phyloP scores from a whole-genome alignment of 1,140 invertebrate species.

The Drosophila micromelanica region DNA sequence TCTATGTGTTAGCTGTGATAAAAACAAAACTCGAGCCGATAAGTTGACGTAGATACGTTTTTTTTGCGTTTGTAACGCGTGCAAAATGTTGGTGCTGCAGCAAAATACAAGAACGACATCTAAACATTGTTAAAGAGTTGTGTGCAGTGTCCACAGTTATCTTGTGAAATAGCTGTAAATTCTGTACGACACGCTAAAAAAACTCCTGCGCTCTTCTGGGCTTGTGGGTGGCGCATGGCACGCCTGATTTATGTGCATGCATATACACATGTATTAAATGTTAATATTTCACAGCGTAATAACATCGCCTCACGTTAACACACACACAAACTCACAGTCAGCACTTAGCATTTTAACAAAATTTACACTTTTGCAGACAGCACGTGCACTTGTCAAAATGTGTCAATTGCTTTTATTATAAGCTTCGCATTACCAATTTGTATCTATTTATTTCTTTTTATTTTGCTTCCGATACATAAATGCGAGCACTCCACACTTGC shows the following conservation, averaged over 20 bases:
- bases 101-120: neutral
- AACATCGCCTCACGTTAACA: conserved; percentile 34
- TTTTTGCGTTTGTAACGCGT: conserved; percentile 44
- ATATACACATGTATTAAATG: conserved; percentile 18
- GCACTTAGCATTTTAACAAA: conserved; percentile 10
- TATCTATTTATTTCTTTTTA: conserved; percentile 44
- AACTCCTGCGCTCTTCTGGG: conserved; percentile 52
- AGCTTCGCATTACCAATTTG: conserved; percentile 40
- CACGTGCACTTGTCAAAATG: conserved; percentile 37
- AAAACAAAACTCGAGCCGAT: conserved; percentile 47
- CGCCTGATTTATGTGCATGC: conserved; percentile 35
- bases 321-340: conserved; percentile 7
- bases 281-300: conserved; percentile 28
- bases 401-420: conserved; percentile 16
- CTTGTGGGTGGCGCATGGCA: conserved; percentile 24
- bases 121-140: conserved; percentile 27
- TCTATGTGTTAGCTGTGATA: conserved; percentile 51
- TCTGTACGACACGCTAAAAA: conserved; percentile 43
- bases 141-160: conserved; percentile 40
- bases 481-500: conserved; percentile 7
- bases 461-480: conserved; percentile 29
- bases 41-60: conserved; percentile 37
- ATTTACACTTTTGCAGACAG: conserved; percentile 20
- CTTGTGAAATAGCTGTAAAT: conserved; percentile 23
- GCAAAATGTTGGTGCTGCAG: conserved; percentile 33